phyloP scores from a whole-genome alignment of 2,797 vertebrate species.

The Leptatherina wallacei region DNA sequence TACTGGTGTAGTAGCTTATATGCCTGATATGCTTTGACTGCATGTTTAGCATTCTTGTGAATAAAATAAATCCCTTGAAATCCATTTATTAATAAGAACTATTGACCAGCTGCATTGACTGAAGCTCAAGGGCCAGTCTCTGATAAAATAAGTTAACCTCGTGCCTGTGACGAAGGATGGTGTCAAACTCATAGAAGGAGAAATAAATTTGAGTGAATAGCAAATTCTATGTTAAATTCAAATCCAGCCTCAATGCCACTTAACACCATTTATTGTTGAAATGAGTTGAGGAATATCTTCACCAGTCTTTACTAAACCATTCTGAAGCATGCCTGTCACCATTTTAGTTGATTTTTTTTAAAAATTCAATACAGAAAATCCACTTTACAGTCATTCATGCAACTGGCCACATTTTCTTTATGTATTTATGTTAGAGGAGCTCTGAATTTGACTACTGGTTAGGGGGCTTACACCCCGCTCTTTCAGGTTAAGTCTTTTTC shows the following conservation, averaged over 20 bases:
- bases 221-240: conserved; percentile 8
- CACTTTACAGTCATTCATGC: conserved; percentile 21
- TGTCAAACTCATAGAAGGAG: conserved; percentile 32
- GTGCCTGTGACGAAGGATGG: conserved; percentile 36
- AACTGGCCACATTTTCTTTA: conserved; percentile 10
- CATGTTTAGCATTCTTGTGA: conserved; percentile 53
- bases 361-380: conserved; percentile 44
- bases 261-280: not conserved
- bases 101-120: conserved; percentile 68
- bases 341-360: conserved; percentile 11
- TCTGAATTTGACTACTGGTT: conserved; percentile 65
- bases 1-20: conserved; percentile 19
- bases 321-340: not conserved
- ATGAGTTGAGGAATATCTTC: not conserved
- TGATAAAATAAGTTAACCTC: conserved; percentile 69
- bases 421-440: conserved; percentile 25
- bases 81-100: conserved; percentile 74
- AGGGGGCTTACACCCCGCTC: conserved; percentile 67
- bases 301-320: not conserved
- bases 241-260: conserved; percentile 11
- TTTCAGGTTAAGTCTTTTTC: conserved; percentile 72
- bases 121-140: conserved; percentile 52
- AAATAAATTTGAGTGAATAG: not conserved
- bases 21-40: conserved; percentile 18
- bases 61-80: conserved; percentile 70